Evolutionary conservation across 2,113 vertebrate species (phyloP), one percentile per base, ranked within the genome.

Genomic region (Cepphus grylle): DNA sequence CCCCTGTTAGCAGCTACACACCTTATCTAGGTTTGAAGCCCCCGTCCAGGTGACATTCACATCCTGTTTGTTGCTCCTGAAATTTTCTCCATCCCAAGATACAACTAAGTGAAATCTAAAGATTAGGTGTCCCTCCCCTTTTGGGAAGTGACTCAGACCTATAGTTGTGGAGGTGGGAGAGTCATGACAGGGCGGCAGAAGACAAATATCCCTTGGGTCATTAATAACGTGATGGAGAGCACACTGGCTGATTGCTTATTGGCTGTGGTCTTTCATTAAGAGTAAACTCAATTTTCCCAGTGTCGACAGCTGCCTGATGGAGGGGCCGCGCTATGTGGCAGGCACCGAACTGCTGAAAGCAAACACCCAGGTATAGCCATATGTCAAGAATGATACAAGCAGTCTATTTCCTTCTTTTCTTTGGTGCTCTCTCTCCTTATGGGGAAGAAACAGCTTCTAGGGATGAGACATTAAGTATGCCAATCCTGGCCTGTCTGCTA

Each of bases 221-320:
- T 96, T 91, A 91, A 77, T 93, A 34, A 72, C 1, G 9, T 32
- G 38, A 53, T 79, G 58, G 62, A 89, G 70, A 79, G 83, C 43
- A 15, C 21, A 18, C 58, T 77, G 78, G 53, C 53, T 93, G 78
- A 91, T 93, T 94, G 70, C 58, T 80, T 93, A 94, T 85, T 89
- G 91, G 65, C 40, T 82, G 49, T 93, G 66, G 36, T 27, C 62
- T 87, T 73, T 95, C 93, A 91, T 91, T 94, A 89, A 77, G 50
- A 32, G 81, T 53, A 80, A 96, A 88, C n/a, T 85, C 61, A 85
- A 91, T 96, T 93, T 94, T 85, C 70, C 71, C 72, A 38, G 23
- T 87, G 82, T 97, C 2, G 71, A 93, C 71, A 92, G 59, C 81
- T 92, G 81, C 67, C 82, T 93, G 82, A 73, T 73, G 62, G 76